Evolutionary conservation across 2,113 vertebrate species (phyloP).

Genomic region (Nicator chloris): DNA sequence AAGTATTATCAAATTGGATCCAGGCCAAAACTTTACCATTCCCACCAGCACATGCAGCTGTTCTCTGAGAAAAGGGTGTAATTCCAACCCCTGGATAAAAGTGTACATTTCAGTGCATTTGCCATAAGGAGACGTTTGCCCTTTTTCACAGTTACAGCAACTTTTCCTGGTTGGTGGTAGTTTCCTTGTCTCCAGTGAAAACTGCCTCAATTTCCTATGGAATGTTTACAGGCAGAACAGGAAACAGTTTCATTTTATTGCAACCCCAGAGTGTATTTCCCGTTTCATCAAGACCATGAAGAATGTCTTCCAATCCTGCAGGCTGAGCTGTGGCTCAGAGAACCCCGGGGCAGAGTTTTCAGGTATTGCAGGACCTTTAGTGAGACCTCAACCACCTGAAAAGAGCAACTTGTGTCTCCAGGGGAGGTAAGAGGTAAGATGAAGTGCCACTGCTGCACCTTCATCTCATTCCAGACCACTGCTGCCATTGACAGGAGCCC

Average conservation of each 20-base stretch:
- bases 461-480: background rate
- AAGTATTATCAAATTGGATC: slow-evolving; percentile 27
- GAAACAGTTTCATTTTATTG: slow-evolving; percentile 15
- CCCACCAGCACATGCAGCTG: slow-evolving; percentile 51
- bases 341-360: background rate
- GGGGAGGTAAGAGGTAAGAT: background rate
- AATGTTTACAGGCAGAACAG: slow-evolving; percentile 31
- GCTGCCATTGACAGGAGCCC: background rate
- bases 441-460: background rate
- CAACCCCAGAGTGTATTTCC: background rate
- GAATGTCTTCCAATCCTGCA: background rate
- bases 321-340: background rate
- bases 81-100: slow-evolving; percentile 50
- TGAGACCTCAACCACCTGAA: background rate
- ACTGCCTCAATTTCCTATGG: slow-evolving; percentile 39
- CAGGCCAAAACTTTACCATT: slow-evolving; percentile 29
- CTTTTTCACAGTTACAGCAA: slow-evolving; percentile 4
- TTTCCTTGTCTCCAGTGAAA: slow-evolving; percentile 37
- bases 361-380: background rate
- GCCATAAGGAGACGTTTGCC: background rate
- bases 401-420: background rate
- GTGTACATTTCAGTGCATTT: slow-evolving; percentile 34
- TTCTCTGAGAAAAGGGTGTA: slow-evolving; percentile 34
- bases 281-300: background rate
- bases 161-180: background rate